These are phyloP conservation scores for Coregonus clupeaformis DNA, from an alignment of 2,113 vertebrate genomes.

Conservation along the genomic window DNA sequence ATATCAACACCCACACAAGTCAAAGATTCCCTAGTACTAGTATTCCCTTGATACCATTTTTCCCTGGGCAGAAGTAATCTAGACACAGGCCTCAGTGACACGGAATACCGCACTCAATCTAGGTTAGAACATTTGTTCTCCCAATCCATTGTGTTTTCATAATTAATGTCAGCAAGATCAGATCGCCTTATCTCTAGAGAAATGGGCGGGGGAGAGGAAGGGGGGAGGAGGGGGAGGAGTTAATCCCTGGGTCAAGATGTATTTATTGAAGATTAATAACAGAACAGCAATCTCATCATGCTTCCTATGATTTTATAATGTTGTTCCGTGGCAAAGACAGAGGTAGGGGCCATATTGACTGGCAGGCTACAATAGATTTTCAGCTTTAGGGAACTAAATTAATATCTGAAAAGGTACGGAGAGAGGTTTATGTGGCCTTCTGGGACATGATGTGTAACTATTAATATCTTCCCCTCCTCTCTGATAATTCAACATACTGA, in stretches of 20 bases:
- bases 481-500: neutral
- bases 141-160: conserved; percentile 57
- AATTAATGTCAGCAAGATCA: conserved; percentile 68
- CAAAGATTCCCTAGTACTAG: neutral
- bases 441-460: neutral
- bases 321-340: conserved; percentile 51
- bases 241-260: conserved; percentile 80
- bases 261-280: conserved; percentile 85
- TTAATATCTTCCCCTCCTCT: neutral
- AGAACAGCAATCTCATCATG: conserved; percentile 79
- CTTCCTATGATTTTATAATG: conserved; percentile 79
- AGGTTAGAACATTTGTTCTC: conserved; percentile 55
- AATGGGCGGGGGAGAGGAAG: conserved; percentile 37
- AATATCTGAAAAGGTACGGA: conserved; percentile 17
- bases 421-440: neutral
- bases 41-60: neutral
- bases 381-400: conserved; percentile 22
- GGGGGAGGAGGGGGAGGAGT: conserved; percentile 20
- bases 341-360: conserved; percentile 47
- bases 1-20: neutral
- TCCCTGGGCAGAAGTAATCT: conserved; percentile 41
- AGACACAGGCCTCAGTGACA: conserved; percentile 38
- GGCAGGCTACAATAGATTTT: conserved; percentile 18
- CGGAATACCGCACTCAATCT: conserved; percentile 44
- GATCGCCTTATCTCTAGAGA: conserved; percentile 55